Conservation (phyloP, 2,888 invertebrate species). For the Neoitamus cyanurus region DNA sequence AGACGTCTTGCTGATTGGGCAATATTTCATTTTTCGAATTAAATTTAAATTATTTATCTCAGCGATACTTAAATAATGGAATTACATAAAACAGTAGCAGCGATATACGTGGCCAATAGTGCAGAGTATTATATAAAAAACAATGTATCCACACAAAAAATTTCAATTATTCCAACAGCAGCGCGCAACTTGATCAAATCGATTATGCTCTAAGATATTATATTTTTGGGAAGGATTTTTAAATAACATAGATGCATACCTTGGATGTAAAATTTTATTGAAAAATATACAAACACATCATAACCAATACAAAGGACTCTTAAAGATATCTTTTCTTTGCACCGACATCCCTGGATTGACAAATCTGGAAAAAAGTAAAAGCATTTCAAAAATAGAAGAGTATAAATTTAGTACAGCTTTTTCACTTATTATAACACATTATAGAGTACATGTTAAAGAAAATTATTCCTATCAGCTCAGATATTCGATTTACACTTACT, state of each 20-base stretch:
- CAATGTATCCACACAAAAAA: too few species aligned
- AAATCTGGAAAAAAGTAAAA: too few species aligned
- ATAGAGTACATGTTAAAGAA: background rate
- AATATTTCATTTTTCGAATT: slow-evolving; percentile 38
- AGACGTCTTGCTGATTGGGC: slow-evolving; percentile 37
- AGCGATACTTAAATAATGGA: background rate
- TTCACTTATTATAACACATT: background rate
- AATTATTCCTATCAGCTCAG: background rate
- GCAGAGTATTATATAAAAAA: too few species aligned
- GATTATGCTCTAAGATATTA: too few species aligned
- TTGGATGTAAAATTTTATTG: background rate
- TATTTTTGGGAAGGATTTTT: too few species aligned
- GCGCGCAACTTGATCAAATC: too few species aligned
- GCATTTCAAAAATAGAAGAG: too few species aligned
- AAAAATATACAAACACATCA: background rate
- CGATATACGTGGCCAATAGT: too few species aligned
- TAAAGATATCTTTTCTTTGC: too few species aligned
- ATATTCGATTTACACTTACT: background rate
- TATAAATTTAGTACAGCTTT: background rate
- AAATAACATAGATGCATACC: too few species aligned
- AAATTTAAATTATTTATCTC: background rate
- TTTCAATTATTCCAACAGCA: too few species aligned
- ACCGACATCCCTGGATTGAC: too few species aligned
- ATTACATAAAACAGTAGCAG: background rate
- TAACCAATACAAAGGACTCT: background rate